Evolutionary conservation across 2,888 invertebrate species (phyloP).

Genomic region (Drosophila nr. fundita): DNA sequence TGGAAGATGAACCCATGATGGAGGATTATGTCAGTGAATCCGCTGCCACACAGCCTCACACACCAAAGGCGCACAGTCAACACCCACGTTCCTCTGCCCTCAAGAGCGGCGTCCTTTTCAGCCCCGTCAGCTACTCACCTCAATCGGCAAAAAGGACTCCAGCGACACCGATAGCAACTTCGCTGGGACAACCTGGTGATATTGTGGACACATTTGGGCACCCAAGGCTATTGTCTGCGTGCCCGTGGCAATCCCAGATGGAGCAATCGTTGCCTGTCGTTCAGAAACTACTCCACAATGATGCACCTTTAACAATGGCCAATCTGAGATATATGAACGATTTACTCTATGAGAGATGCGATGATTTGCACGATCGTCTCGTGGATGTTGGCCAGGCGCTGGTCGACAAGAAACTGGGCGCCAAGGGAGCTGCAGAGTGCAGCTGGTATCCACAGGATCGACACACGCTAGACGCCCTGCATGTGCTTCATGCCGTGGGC

Average conservation of each 20-base stretch:
- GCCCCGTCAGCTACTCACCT: slow-evolving; percentile 84
- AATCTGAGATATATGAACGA: slow-evolving; percentile 85
- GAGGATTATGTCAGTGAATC: slow-evolving; percentile 72
- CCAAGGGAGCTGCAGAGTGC: slow-evolving; percentile 72
- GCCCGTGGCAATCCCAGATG: slow-evolving; percentile 77
- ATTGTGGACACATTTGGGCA: slow-evolving; percentile 88
- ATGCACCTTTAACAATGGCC: slow-evolving; percentile 80
- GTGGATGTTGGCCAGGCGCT: slow-evolving; percentile 81
- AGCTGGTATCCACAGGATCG: slow-evolving; percentile 82
- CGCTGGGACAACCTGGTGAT: slow-evolving; percentile 86
- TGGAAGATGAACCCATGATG: slow-evolving; percentile 66
- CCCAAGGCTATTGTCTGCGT: slow-evolving; percentile 85
- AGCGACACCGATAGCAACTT: slow-evolving; percentile 5
- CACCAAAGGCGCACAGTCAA: slow-evolving; percentile 69
- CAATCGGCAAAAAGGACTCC: slow-evolving; percentile 66
- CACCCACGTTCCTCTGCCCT: slow-evolving; percentile 68
- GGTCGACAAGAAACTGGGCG: slow-evolving; percentile 80
- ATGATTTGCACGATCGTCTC: slow-evolving; percentile 81
- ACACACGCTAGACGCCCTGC: slow-evolving; percentile 76
- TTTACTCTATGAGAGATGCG: slow-evolving; percentile 78
- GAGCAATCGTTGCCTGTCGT: slow-evolving; percentile 82
- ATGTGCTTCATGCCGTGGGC: slow-evolving; percentile 87
- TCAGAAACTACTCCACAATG: slow-evolving; percentile 86
- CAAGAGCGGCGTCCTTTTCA: slow-evolving; percentile 80
- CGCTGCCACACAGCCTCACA: slow-evolving; percentile 40